Evolutionary conservation across 2,888 invertebrate species (phyloP).

Genomic region (Drosophila flavopinicola): DNA sequence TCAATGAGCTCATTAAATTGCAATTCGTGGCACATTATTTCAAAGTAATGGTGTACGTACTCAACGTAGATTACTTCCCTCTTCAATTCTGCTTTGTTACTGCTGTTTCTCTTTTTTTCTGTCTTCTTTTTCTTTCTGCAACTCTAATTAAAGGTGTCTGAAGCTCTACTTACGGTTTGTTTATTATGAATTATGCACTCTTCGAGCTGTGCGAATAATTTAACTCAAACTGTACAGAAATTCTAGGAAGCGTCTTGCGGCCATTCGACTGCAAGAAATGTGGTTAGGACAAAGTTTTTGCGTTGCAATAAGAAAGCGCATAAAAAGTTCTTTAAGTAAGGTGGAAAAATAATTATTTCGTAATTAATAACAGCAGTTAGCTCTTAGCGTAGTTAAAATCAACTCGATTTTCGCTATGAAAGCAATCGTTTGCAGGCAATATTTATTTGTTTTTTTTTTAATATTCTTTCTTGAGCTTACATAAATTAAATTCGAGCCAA

Average conservation of each 20-base stretch:
- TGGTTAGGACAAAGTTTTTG: conserved; percentile 28
- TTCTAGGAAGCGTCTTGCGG: conserved; percentile 15
- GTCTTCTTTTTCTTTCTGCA: conserved; percentile 24
- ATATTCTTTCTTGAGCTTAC: too few species aligned
- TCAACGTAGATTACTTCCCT: conserved; percentile 48
- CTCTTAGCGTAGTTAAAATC: conserved; percentile 8
- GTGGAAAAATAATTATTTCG: conserved; percentile 41
- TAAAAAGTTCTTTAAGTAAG: conserved; percentile 14
- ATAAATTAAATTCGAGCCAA: too few species aligned
- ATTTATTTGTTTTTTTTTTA: too few species aligned
- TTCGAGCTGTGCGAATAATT: conserved; percentile 32
- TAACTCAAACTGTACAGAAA: conserved; percentile 23
- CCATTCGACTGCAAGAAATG: conserved; percentile 35
- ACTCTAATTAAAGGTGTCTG: conserved; percentile 68
- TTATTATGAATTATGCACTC: conserved; percentile 34
- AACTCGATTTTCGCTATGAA: not conserved
- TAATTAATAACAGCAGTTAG: conserved; percentile 34
- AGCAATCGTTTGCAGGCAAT: not conserved
- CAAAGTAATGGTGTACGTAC: conserved; percentile 53
- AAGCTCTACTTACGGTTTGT: conserved; percentile 30
- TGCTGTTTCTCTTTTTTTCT: conserved; percentile 7
- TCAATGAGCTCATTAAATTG: conserved; percentile 78
- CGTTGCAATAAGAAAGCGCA: not conserved
- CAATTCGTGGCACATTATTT: conserved; percentile 58
- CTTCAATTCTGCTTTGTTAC: conserved; percentile 28